Evolutionary conservation across 2,888 invertebrate genomes (phyloP).

Genomic region (Pyrochroa serraticornis): DNA sequence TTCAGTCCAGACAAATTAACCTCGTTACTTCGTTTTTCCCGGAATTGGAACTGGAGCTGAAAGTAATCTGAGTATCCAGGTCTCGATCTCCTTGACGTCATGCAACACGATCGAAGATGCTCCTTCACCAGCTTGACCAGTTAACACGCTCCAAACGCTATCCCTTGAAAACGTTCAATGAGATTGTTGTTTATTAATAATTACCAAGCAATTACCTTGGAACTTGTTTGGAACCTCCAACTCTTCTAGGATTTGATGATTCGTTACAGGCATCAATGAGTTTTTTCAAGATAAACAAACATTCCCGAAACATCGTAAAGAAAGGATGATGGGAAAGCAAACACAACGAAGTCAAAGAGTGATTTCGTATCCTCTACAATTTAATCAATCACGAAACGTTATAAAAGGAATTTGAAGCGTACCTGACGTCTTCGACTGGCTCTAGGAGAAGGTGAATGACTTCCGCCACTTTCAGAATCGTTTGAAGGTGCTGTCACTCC

Average conservation of each 20-base stretch:
- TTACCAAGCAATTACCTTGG: conserved; percentile 67
- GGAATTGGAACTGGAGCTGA: conserved; percentile 99
- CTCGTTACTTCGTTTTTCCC: conserved; percentile 82
- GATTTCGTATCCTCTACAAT: conserved; percentile 81
- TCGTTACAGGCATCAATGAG: conserved; percentile 98
- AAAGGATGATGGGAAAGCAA: conserved; percentile 99
- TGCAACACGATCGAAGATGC: conserved; percentile 89
- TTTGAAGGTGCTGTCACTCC: conserved; percentile 71
- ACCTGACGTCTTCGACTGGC: conserved; percentile 81
- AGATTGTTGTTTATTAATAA: background rate
- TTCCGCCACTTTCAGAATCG: conserved; percentile 88
- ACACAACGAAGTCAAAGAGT: conserved; percentile 96
- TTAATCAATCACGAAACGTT: background rate
- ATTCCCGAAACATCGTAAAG: conserved; percentile 97
- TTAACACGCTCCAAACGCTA: conserved; percentile 95
- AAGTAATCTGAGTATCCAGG: conserved; percentile 94
- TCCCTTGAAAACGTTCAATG: conserved; percentile 67
- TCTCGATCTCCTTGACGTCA: conserved; percentile 97
- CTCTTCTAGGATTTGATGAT: conserved; percentile 84
- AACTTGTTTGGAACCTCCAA: conserved; percentile 86
- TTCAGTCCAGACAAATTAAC: background rate
- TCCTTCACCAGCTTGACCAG: conserved; percentile 80
- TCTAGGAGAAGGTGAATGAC: conserved; percentile 84
- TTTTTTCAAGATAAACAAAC: conserved; percentile 92
- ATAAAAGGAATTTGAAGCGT: conserved; percentile 12